Evolutionary conservation across 2,113 vertebrate species (phyloP), one percentile per base, ranked within the genome.

Genomic region (Rafetus swinhoei): DNA sequence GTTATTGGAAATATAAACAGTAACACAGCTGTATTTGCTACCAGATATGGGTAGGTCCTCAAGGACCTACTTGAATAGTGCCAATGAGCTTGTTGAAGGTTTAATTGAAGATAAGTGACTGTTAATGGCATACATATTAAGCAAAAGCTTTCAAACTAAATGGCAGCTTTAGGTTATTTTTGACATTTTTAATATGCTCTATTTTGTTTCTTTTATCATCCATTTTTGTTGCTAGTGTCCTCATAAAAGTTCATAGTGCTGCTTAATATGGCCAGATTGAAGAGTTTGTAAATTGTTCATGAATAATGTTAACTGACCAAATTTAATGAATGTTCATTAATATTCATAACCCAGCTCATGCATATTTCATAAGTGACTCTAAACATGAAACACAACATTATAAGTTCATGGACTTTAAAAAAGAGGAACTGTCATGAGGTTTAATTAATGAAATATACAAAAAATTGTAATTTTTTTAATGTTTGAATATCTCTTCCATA

Each of bases 241-340:
- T 93, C 80, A 56, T 91, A 94, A 97, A 93, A 87, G 92, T 95
- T 96, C 85, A 91, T 96, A 89, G 93, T 97, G 81, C 90, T 96
- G 83, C 86, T 84, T 95, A 96, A 93, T 79, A 94, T 80, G 92
- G 29, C 80, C 65, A 35, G 32, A 74, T 90, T 94, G 91, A 81
- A 89, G 24, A 84, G 86, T 97, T 94, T 89, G 97, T 94, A 79
- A 96, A 97, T 93, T 88, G 52, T 95, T 96, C 90, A 90, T 86
- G 92, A 89, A 92, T 62, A 86, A 93, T 92, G 84, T 93, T 96
- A 97, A 94, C 69, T 90, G 79, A 88, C 85, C 94, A 95, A 97
- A 93, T 93, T 95, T 94, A 92, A 93, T 93, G 95, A 96, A 87
- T 86, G 62, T 82, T 94, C 93, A 97, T 97, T 96, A 97, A 97